Evolutionary conservation across 35 echinoderm and acorn worm genomes (phyloP), one percentile per base, ranked within the genome.

Genomic region (Hemicentrotus pulcherrimus): DNA sequence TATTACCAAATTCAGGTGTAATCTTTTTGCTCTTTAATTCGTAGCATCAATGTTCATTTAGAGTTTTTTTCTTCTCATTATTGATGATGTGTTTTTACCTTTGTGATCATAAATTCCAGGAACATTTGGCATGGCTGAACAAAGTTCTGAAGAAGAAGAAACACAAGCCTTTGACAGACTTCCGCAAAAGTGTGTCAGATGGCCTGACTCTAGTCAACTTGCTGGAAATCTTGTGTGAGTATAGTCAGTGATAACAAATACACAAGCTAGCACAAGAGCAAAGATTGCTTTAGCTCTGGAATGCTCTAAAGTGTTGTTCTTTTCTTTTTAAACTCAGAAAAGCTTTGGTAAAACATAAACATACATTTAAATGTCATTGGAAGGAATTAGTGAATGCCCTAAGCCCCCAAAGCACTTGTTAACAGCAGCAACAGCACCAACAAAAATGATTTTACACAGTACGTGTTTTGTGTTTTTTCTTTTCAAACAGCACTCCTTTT

Each of bases 141-240:
- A 96, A 94, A 28, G 70, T 98, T 35, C 94, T 99, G 5, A 99
- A 98, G 95, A 96, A 95, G 87, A 93, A 97, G 30, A 97, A 96
- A 60, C 94, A 95, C 24, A 46, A 97, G n/a, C 97, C 94, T 31
- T 95, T 99, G 85, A 95, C 91, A 55, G 98, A 99, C 55, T 86
- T 99, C 35, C 88, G 97, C 61, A 99, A 99, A 55, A 96, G 96
- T 95, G 61, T 99, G 45, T 95, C 97, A 15, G 98, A 99, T 95
- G 97, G 98, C 16, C 91, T 98, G 35, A 98, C 96, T 4, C 61
- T 99, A 19, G 98, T 99, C 35, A 97, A 95, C 86, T 94, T 99
- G 50, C 61, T 99, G 95, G 97, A 99, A 94, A 96, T 99, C 46
- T 92, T 99, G 32, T 97, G 98, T 99, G 96, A 99, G 98, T 99